Percentiles rank a stretch among this genome's conserved stretches.
phyloP scores from a whole-genome alignment of 2,113 vertebrate genomes.

The Grammomys surdaster region DNA sequence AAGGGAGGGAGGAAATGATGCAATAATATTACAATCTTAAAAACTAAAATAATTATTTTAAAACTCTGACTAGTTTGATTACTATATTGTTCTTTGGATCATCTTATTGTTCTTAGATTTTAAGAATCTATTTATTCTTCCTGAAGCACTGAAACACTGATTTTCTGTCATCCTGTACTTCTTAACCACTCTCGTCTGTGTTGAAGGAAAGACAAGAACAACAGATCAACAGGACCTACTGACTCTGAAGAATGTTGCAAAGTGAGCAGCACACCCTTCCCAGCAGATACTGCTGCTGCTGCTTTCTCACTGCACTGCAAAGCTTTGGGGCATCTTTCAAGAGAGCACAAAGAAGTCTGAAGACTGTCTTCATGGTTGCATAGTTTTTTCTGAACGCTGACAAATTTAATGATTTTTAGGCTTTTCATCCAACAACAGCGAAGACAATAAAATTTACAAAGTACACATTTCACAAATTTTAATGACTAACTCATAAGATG shows the following conservation, averaged over 20 bases:
- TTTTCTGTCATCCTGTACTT: not conserved
- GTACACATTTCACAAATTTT: not conserved
- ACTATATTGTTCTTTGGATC: not conserved
- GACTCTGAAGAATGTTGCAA: not conserved
- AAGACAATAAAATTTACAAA: conserved; percentile 7
- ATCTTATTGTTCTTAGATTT: not conserved
- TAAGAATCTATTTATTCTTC: conserved; percentile 6
- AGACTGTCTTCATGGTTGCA: not conserved
- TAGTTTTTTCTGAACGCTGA: not conserved
- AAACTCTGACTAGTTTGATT: not conserved
- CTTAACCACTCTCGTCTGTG: not conserved
- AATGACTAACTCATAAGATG: not conserved
- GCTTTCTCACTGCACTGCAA: not conserved
- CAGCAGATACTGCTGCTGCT: not conserved
- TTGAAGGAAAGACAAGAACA: not conserved
- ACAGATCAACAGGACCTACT: not conserved
- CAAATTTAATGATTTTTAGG: not conserved
- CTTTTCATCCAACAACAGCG: not conserved
- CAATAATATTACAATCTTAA: not conserved
- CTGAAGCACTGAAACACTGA: conserved; percentile 20
- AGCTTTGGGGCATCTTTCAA: not conserved
- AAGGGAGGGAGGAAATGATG: not conserved
- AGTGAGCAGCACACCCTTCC: not conserved
- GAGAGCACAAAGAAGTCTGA: not conserved
- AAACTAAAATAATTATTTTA: not conserved